Conservation (phyloP, 2,113 vertebrate species). For the Brienomyrus brachyistius region DNA sequence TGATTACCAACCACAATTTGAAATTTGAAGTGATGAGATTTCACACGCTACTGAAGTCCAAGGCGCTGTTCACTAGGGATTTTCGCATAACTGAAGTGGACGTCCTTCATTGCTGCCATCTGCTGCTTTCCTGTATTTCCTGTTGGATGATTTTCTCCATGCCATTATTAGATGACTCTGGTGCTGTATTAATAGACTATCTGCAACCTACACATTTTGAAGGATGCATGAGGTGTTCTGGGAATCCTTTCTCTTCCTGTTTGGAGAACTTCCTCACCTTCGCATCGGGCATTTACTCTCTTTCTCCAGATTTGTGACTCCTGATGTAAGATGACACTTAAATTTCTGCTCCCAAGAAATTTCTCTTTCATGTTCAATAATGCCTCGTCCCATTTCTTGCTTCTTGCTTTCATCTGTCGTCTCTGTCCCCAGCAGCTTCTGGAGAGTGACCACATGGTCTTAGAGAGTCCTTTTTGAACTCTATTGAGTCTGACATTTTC, state of each 20-base stretch:
- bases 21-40: not conserved
- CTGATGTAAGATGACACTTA: not conserved
- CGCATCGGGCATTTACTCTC: not conserved
- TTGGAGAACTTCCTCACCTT: not conserved
- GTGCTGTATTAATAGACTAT: not conserved
- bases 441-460: not conserved
- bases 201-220: not conserved
- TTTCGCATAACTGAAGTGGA: not conserved
- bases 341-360: not conserved
- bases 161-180: not conserved
- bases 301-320: not conserved
- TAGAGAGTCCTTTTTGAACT: not conserved
- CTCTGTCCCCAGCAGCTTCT: not conserved
- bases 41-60: not conserved
- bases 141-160: not conserved
- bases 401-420: not conserved
- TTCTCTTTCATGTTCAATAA: not conserved
- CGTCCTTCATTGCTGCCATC: not conserved
- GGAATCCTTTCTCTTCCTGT: not conserved
- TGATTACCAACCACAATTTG: not conserved
- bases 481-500: not conserved
- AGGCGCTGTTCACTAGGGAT: not conserved
- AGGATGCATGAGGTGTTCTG: not conserved
- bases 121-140: not conserved
- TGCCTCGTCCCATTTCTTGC: not conserved